These are phyloP conservation scores for Dinocampus coccinellae DNA, from an alignment of 2,888 invertebrate genomes.

Conservation along the genomic window DNA sequence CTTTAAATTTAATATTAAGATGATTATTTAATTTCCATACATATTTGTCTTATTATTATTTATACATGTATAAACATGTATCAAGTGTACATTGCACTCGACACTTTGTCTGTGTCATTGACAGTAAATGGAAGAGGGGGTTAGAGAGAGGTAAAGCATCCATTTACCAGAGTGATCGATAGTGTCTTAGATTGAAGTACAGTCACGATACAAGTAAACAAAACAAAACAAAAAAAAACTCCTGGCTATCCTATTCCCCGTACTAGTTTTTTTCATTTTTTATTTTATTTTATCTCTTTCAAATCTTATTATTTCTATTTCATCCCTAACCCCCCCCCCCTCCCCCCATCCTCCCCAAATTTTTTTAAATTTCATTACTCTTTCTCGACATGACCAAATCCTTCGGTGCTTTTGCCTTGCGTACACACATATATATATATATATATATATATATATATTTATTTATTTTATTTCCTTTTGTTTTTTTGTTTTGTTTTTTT, in stretches of 20 bases:
- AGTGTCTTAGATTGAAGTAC: conserved; percentile 3
- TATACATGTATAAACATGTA: background rate
- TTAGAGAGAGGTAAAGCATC: background rate
- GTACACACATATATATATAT: too few relatives aligned
- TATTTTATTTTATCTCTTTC: background rate
- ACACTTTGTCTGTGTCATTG: background rate
- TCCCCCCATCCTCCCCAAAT: too few relatives aligned
- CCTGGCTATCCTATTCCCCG: background rate
- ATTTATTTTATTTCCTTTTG: too few relatives aligned
- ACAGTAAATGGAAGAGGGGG: background rate
- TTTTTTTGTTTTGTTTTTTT: too few relatives aligned
- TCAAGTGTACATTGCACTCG: background rate
- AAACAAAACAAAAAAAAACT: too few relatives aligned
- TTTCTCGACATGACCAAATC: background rate
- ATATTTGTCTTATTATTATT: background rate
- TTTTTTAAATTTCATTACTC: background rate
- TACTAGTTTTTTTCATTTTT: background rate
- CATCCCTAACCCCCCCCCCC: too few relatives aligned
- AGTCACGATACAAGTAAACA: background rate
- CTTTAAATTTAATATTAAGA: background rate
- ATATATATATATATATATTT: too few relatives aligned
- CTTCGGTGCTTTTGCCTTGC: background rate
- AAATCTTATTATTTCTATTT: conserved; percentile 3
- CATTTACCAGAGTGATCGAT: conserved; percentile 2
- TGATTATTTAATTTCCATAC: background rate